Evolutionary conservation across 2,113 vertebrate genomes (phyloP).

Genomic region (Vulpes vulpes): DNA sequence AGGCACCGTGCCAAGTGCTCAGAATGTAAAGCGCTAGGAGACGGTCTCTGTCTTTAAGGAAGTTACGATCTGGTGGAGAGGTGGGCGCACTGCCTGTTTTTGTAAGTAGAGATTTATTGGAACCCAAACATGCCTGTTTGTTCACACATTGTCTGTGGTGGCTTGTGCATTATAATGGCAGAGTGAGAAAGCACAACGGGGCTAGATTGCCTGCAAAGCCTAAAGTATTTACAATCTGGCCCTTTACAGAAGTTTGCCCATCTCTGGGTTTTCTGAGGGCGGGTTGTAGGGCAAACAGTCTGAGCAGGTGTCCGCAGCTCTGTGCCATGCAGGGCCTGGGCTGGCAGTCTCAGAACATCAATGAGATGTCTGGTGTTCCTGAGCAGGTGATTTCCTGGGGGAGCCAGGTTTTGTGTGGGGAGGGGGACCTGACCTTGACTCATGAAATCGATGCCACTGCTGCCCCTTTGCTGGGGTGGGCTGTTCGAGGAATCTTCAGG

Average conservation of each 20-base stretch:
- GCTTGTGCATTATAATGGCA: neutral
- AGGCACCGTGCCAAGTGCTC: neutral
- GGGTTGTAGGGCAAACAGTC: neutral
- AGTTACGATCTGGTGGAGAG: neutral
- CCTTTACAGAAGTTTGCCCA: neutral
- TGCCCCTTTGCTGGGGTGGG: neutral
- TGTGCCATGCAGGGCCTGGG: neutral
- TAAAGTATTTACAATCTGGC: neutral
- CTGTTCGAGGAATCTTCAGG: neutral
- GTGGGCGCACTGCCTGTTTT: neutral
- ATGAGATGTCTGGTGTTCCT: neutral
- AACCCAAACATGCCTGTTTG: rapidly evolving
- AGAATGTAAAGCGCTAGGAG: neutral
- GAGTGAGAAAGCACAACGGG: neutral
- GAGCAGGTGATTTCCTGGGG: neutral
- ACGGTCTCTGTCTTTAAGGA: neutral
- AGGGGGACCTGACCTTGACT: neutral
- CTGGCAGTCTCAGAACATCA: neutral
- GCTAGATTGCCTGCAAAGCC: rapidly evolving
- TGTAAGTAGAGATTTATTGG: neutral
- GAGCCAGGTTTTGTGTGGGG: neutral
- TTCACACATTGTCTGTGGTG: rapidly evolving
- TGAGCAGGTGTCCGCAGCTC: neutral
- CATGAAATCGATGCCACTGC: rapidly evolving
- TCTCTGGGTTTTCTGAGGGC: neutral